Base-by-base conservation (phyloP, 2,888 invertebrate species). In the Athrips mouffetella region DNA sequence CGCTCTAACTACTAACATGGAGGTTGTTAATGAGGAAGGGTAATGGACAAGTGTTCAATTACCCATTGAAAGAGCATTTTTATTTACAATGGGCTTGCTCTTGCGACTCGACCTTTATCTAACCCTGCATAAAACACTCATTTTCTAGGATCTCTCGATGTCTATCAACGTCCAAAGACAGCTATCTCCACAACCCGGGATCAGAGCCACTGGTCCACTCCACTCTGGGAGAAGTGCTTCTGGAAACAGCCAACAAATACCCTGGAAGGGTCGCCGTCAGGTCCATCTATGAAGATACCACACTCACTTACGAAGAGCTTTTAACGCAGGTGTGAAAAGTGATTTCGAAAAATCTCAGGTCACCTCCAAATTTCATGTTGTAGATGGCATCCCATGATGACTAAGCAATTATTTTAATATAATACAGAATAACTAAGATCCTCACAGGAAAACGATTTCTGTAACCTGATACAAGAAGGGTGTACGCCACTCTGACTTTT, bases 161-260 rank as follows among this genome's bases (percentile, higher is more conserved):
- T 53, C 1, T 67, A 65, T 1, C 58, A 65, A 37, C 46, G 1
- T 15, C 46, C 2, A 27, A 29, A 3, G 71, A 60, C 10, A 92
- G 93, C 56, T 91, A 92, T 67, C 67, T 90, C 11, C 87, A 89
- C 59, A 79, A 91, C 55, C 78, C 89, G 0, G 91, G 91, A 4
- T 68, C 75, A 7, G 82, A 87, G 53, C 92, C 93, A 0, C 64
- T 93, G 3, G 62, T 73, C 6, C 68, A 86, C 7, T 64, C 79
- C 15, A 93, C 92, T 0, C 58, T 92, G 0, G 93, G 93, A 0
- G 81, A 90, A 33, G 76, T 92, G n/a, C 53, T 94, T 5, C 89
- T 90, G 29, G 63, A 82, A 27, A 83, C 91, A 0, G 92, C 85
- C 0, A 65, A 89, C 39, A 87, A 78, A 49, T 91, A 90, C 76